Percentiles rank a stretch among this genome's conserved stretches.
Evolutionary conservation across 2,113 vertebrate genomes (phyloP).

Genomic region (Romanogobio albipinnatus): DNA sequence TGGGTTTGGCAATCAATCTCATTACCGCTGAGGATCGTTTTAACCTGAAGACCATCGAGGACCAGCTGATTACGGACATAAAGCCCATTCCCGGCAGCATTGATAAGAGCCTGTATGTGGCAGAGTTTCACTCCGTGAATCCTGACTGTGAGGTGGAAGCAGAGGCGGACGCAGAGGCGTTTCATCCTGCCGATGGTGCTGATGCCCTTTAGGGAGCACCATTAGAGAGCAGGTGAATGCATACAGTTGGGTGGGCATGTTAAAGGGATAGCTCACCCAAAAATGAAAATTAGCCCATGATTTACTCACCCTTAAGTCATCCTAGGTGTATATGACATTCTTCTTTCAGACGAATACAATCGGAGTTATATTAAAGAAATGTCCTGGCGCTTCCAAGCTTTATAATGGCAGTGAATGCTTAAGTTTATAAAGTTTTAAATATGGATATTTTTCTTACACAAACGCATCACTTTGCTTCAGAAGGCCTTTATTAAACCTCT

Average conservation of each 20-base stretch:
- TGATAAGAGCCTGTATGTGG: conserved; percentile 77
- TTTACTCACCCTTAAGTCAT: too few relatives aligned
- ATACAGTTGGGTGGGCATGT: not conserved
- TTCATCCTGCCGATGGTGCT: not conserved
- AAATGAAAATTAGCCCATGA: too few relatives aligned
- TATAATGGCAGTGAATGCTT: too few relatives aligned
- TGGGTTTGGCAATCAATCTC: conserved; percentile 76
- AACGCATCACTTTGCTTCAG: too few relatives aligned
- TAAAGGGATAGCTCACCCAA: too few relatives aligned
- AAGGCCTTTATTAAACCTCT: too few relatives aligned
- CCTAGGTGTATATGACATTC: too few relatives aligned
- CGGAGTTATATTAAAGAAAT: too few relatives aligned
- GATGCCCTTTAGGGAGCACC: not conserved
- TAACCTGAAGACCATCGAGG: conserved; percentile 75
- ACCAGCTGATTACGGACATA: conserved; percentile 76
- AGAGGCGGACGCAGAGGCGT: not conserved
- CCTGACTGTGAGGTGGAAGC: conserved; percentile 58
- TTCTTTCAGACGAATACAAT: too few relatives aligned
- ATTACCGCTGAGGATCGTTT: conserved; percentile 77
- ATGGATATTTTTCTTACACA: too few relatives aligned
- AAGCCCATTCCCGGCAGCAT: conserved; percentile 76
- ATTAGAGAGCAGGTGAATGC: not conserved
- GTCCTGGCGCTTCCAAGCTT: too few relatives aligned
- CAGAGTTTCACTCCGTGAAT: conserved; percentile 74
- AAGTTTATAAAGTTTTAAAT: too few relatives aligned